Evolutionary conservation across 2,888 invertebrate species (phyloP), one percentile per base, ranked within the genome.

Genomic region (Tortricodes alternella): DNA sequence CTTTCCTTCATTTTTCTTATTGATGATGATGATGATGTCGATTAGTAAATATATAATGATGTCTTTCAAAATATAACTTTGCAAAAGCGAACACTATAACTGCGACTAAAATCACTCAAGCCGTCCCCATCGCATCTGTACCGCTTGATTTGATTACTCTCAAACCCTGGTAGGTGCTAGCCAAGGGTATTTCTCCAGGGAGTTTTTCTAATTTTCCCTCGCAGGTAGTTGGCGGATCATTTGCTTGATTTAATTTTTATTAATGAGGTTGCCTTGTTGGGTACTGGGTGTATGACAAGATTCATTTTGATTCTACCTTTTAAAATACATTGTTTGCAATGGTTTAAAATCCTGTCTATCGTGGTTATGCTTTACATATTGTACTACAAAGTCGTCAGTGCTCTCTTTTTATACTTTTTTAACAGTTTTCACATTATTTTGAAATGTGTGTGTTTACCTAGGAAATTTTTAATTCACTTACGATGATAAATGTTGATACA

Each of bases 151-250:
- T 64, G 67, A 70, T 70, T 70, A 65, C 53, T 52, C 61, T 53
- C 55, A 19, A 9, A 7, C 19, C 57, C 29, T 32, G 9, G 43
- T 43, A 53, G 34, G 24, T 46, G 34, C 37, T 16, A 21, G 29
- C 59, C 60, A 13, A 5, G 15, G 8, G 15, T 24, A 24, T 46
- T 51, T 38, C 66, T 64, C 68, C 18, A 50, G 76, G 71, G 76
- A 64, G 56, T 71, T 69, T 67, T 68, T 73, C 73, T 74, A 74
- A 76, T 76, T 74, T 71, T 69, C 73, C 66, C 70, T 59, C 41
- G n/a, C 43, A 19, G 44, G 43, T 50, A 41, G 24, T 61, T 64
- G 48, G 50, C 61, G 58, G 53, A 48, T 55, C 62, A 59, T 62
- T 63, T 58, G 55, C 65, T 61, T 66, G 65, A 64, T 56, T 61